Base-by-base conservation (phyloP, 2,888 invertebrate genomes). In the Apantesis nais region DNA sequence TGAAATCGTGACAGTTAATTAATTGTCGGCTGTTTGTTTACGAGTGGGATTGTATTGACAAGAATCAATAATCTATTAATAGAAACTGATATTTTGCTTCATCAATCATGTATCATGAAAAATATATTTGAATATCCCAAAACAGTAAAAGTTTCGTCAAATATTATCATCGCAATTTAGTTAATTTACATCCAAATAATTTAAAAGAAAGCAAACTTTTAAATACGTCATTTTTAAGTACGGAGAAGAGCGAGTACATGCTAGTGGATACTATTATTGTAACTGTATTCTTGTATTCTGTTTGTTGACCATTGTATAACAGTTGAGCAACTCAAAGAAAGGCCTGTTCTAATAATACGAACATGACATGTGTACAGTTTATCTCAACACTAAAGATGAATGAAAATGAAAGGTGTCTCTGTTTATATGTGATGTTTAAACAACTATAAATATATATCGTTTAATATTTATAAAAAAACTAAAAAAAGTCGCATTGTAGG, bases 11-110 rank as follows among this genome's bases (percentile, higher is more conserved):
- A 65, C 60, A 25, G 75, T 70, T 41, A 29, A 41, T 41, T 34
- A 72, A 62, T 58, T 48, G 55, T 19, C 12, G 29, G 11, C 39
- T 61, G 62, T 67, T 67, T 58, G 60, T 61, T 34, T 34, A 66
- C 29, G 39, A 62, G 66, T 29, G 31, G 37, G 63, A 52, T 65
- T 65, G 31, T 65, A 63, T 65, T 65, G 65, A 65, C n/a, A 52
- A 16, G 48, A 48, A 34, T 65, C 2, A 52, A 31, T 52, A n/a
- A 37, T 65, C 11, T 12, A 19, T 34, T 22, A 5, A 5, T 58
- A 22, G 22, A 65, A 34, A 48, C 34, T 34, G 34, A 52, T 52
- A 65, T 48, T 64, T 52, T 22, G n/a, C 34, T 52, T 22, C 48
- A 48, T 52, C 39, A 44, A 44, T 9, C 41, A 22, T 34, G 9